phyloP scores from a whole-genome alignment of 2,113 vertebrate genomes.

The Tragelaphus scriptus region DNA sequence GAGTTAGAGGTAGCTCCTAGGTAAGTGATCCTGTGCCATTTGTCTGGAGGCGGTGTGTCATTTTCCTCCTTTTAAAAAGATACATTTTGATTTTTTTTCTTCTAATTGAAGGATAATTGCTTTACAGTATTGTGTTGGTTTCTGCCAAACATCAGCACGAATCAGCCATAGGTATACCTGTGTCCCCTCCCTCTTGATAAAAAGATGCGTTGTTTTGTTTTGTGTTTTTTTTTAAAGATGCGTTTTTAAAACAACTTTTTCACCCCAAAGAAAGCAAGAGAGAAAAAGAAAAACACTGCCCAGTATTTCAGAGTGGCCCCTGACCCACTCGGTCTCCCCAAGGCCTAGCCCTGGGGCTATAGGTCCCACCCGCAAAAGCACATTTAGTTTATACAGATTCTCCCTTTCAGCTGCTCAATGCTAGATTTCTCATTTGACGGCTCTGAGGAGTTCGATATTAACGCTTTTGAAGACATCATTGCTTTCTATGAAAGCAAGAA shows the following conservation, averaged over 20 bases:
- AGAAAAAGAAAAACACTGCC: neutral
- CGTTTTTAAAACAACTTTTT: neutral
- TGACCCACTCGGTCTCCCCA: neutral
- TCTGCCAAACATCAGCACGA: neutral
- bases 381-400: slow-evolving; percentile 71
- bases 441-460: slow-evolving; percentile 96
- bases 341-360: neutral
- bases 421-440: slow-evolving; percentile 99
- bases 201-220: neutral
- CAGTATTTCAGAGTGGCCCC: neutral
- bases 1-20: neutral
- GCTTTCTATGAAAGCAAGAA: slow-evolving; percentile 98
- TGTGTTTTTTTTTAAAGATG: neutral
- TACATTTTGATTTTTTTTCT: neutral
- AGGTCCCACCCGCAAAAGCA: neutral
- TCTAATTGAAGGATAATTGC: neutral
- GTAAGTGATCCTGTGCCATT: neutral
- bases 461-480: slow-evolving; percentile 98
- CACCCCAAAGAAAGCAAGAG: neutral
- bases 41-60: neutral
- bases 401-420: slow-evolving; percentile 93
- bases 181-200: neutral
- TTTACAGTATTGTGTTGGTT: neutral
- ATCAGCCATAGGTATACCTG: neutral
- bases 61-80: neutral